phyloP scores from a whole-genome alignment of 92 coral and sea anemone genomes.

The Muricea muricata region DNA sequence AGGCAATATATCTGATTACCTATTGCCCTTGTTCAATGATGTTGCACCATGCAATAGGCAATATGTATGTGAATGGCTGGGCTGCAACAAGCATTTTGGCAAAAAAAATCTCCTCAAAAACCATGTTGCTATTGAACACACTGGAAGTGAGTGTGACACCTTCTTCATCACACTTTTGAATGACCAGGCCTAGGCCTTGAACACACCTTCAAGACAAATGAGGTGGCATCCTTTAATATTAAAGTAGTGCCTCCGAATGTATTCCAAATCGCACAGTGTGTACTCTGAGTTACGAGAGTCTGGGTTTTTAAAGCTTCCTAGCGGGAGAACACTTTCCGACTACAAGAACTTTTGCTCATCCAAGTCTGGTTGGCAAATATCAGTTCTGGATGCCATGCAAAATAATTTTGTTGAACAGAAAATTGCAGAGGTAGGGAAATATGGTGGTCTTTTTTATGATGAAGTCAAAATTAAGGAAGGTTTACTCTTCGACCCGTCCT shows the following conservation, averaged over 20 bases:
- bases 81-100: conserved; percentile 34
- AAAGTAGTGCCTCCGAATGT: conserved; percentile 34
- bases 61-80: conserved; percentile 10
- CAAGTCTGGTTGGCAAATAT: conserved; percentile 17
- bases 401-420: not conserved
- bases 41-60: not conserved
- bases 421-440: not conserved
- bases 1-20: too few relatives aligned
- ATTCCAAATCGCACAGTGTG: conserved; percentile 10
- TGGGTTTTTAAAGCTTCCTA: conserved; percentile 50
- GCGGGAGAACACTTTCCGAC: conserved; percentile 51
- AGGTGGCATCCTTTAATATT: conserved; percentile 30
- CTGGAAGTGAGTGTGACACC: not conserved
- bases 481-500: not conserved
- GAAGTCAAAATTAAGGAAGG: conserved; percentile 8
- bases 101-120: conserved; percentile 27
- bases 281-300: conserved; percentile 14
- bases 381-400: not conserved
- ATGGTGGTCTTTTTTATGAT: not conserved
- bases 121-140: conserved; percentile 38
- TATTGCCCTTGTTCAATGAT: too few relatives aligned
- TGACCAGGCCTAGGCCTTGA: conserved; percentile 32
- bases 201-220: conserved; percentile 43
- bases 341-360: conserved; percentile 47
- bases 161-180: conserved; percentile 1